A percentile compares a stretch with the other conserved stretches of the same genome.
Evolutionary conservation across 2,888 invertebrate genomes (phyloP).

Genomic region (Amiota minor): DNA sequence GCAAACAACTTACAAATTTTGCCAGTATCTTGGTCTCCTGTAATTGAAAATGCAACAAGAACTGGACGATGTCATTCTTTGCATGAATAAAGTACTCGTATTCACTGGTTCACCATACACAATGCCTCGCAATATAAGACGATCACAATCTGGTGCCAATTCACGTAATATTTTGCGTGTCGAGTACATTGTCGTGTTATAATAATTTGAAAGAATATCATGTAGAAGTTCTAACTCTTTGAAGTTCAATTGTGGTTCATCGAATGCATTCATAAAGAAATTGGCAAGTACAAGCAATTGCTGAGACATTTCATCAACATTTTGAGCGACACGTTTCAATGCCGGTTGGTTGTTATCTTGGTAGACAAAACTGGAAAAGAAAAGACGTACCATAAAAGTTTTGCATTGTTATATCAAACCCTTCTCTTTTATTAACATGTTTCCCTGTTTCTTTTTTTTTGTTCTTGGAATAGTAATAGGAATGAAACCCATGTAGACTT

Average conservation of each 20-base stretch:
- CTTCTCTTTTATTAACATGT: too few species aligned
- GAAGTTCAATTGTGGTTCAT: constrained; percentile 46
- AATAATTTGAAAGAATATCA: constrained; percentile 59
- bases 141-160: constrained; percentile 64
- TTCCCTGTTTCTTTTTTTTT: too few species aligned
- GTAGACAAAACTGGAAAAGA: constrained; percentile 51
- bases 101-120: constrained; percentile 57
- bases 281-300: constrained; percentile 59
- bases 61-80: constrained; percentile 63
- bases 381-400: too few species aligned
- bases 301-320: constrained; percentile 55
- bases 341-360: constrained; percentile 52
- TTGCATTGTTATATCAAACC: background rate
- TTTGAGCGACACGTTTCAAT: constrained; percentile 45
- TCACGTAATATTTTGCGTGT: constrained; percentile 58
- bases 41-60: constrained; percentile 72
- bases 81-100: constrained; percentile 57
- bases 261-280: constrained; percentile 60
- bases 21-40: constrained; percentile 53
- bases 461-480: too few species aligned
- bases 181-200: constrained; percentile 62
- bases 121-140: constrained; percentile 62
- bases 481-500: too few species aligned
- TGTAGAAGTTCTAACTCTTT: constrained; percentile 59
- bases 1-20: constrained; percentile 54